Conservation (phyloP, 1,140 invertebrate genomes). For the Contarinia nasturtii region DNA sequence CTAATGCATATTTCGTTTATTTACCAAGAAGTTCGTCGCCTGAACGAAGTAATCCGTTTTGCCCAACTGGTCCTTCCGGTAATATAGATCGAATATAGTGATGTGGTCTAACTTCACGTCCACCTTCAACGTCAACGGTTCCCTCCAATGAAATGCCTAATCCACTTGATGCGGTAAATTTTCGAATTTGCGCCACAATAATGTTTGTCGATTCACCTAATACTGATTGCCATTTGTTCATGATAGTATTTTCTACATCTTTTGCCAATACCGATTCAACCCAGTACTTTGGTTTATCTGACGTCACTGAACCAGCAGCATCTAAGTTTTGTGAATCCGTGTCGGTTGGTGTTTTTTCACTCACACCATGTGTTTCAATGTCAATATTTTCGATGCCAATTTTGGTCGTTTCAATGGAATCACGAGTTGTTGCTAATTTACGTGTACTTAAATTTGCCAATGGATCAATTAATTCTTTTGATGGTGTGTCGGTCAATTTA, state of each 20-base stretch:
- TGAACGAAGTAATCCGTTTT: slow-evolving; percentile 58
- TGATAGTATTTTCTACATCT: slow-evolving; percentile 58
- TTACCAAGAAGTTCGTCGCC: slow-evolving; percentile 79
- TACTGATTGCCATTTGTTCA: slow-evolving; percentile 68
- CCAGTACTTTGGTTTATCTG: slow-evolving; percentile 18
- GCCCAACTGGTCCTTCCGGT: slow-evolving; percentile 83
- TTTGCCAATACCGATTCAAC: slow-evolving; percentile 32
- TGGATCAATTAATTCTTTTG: neutral
- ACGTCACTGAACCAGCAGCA: neutral
- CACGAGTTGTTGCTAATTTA: neutral
- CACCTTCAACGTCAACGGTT: slow-evolving; percentile 87
- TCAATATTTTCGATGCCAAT: neutral
- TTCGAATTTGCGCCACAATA: slow-evolving; percentile 71
- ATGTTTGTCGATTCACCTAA: slow-evolving; percentile 59
- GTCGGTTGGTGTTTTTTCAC: neutral
- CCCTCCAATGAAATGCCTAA: slow-evolving; percentile 92
- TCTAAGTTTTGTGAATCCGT: neutral
- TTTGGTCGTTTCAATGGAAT: slow-evolving; percentile 2
- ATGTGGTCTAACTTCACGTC: slow-evolving; percentile 75
- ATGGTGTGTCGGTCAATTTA: neutral
- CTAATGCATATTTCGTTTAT: neutral
- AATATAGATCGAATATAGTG: slow-evolving; percentile 87
- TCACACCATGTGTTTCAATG: neutral
- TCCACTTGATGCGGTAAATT: slow-evolving; percentile 71
- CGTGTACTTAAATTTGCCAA: neutral